Conservation (phyloP, 2,113 vertebrate genomes). For the Probosciger aterrimus region DNA sequence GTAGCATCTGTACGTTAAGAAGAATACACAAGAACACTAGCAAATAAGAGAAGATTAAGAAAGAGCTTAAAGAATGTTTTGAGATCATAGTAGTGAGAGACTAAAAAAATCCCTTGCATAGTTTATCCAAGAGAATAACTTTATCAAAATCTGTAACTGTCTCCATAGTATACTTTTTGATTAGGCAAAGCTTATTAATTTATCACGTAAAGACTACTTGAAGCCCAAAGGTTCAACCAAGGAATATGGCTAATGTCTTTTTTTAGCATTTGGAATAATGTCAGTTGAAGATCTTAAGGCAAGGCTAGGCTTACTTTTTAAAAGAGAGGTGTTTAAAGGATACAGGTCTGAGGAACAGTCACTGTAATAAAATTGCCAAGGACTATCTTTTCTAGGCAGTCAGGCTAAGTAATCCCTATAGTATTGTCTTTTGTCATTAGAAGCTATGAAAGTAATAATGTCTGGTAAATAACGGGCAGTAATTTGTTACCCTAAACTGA, state of each 20-base stretch:
- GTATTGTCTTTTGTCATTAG: not conserved
- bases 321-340: not conserved
- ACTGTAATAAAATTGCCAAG: not conserved
- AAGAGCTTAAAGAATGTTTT: not conserved
- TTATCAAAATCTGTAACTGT: not conserved
- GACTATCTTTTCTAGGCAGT: not conserved
- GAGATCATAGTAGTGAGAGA: not conserved
- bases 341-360: not conserved
- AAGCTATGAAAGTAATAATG: not conserved
- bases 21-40: not conserved
- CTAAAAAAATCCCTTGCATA: not conserved
- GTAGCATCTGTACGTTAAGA: not conserved
- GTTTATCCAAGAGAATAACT: not conserved
- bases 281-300: not conserved
- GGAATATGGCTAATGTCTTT: not conserved
- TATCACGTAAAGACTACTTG: not conserved
- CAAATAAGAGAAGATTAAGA: not conserved
- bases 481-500: not conserved
- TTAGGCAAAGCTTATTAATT: not conserved
- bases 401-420: not conserved
- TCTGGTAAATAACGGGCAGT: not conserved
- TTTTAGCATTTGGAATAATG: not conserved
- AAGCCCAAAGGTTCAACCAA: not conserved
- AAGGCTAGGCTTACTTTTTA: not conserved
- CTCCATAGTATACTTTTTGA: not conserved